Conservation (phyloP, 2,113 vertebrate species). For the Alectura lathami region DNA sequence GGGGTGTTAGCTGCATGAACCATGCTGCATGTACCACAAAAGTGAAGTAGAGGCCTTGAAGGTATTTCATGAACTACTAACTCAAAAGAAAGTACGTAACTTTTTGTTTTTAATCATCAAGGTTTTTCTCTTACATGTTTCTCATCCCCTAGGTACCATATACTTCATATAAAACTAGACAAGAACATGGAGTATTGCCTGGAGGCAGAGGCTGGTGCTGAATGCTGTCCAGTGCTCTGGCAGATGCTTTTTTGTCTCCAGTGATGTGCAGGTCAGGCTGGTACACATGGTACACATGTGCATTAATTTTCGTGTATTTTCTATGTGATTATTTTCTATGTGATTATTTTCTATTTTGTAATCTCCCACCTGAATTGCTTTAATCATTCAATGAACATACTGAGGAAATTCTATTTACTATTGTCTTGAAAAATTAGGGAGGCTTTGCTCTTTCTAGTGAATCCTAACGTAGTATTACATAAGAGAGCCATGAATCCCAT, state of each 20-base stretch:
- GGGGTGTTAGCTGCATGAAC: not conserved
- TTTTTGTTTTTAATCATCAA: not conserved
- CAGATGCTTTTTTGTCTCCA: not conserved
- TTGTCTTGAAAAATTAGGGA: not conserved
- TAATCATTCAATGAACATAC: not conserved
- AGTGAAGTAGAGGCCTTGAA: not conserved
- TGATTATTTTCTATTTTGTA: not conserved
- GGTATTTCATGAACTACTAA: not conserved
- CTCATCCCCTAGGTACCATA: not conserved
- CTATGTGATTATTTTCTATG: not conserved
- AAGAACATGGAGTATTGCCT: not conserved
- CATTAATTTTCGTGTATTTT: not conserved
- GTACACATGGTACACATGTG: not conserved
- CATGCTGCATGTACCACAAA: not conserved
- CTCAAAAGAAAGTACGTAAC: not conserved
- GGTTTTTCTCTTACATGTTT: not conserved
- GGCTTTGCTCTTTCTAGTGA: not conserved
- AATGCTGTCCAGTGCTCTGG: not conserved
- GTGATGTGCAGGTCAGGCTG: not conserved
- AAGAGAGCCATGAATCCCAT: not conserved
- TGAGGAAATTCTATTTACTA: not conserved
- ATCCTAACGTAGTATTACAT: not conserved
- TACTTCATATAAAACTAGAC: not conserved
- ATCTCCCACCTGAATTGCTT: not conserved
- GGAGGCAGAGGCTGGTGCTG: not conserved